phyloP scores from a whole-genome alignment of 2,113 vertebrate genomes.

The Percopsis transmontana region DNA sequence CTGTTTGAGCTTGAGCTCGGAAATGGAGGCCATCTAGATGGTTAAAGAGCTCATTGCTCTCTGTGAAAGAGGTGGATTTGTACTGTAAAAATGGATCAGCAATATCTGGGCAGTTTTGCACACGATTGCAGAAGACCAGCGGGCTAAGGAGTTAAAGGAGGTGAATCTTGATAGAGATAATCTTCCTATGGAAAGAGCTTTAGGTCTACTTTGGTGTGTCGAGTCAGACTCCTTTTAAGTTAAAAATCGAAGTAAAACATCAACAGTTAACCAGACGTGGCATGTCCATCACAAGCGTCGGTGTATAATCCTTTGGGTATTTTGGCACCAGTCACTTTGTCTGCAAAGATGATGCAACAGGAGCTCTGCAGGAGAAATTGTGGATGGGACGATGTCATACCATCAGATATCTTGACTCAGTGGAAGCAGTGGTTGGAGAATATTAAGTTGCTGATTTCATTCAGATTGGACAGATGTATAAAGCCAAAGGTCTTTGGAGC shows the following conservation, averaged over 20 bases:
- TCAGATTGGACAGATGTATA: not conserved
- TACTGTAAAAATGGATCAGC: conserved; percentile 15
- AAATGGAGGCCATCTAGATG: conserved; percentile 2
- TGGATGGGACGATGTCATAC: conserved; percentile 13
- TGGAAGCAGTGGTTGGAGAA: not conserved
- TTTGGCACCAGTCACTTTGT: conserved; percentile 17
- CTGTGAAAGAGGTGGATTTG: conserved; percentile 9
- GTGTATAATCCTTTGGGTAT: conserved; percentile 23
- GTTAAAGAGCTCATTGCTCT: conserved; percentile 11
- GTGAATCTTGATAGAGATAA: not conserved
- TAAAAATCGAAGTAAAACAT: not conserved
- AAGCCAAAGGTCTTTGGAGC: not conserved
- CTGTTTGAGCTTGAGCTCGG: not conserved
- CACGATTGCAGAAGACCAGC: not conserved
- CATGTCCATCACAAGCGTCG: conserved; percentile 1
- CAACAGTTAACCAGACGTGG: not conserved
- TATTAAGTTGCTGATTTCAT: not conserved
- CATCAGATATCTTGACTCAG: not conserved
- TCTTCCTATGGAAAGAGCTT: conserved; percentile 1
- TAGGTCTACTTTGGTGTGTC: conserved; percentile 1
- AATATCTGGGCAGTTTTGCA: not conserved
- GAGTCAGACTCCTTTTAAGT: not conserved
- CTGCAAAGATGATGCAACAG: not conserved
- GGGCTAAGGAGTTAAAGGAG: not conserved
- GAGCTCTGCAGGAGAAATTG: not conserved